Evolutionary conservation across 2,888 invertebrate species (phyloP), one percentile per base, ranked within the genome.

Genomic region (Lasius platythorax): DNA sequence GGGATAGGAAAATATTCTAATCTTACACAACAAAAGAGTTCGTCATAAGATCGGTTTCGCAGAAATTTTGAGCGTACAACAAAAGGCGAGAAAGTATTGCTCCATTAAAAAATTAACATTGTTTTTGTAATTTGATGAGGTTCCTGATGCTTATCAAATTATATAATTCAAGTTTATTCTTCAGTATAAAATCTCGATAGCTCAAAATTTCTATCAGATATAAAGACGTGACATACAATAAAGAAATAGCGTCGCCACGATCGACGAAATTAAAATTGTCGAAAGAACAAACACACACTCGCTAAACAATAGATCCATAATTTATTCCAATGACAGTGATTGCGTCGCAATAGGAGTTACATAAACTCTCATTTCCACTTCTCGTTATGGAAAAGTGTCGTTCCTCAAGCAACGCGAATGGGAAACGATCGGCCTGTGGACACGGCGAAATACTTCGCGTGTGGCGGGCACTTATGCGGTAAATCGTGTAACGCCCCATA

Each of bases 401-500:
- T 76, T 70, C 72, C 43, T 63, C 67, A 12, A 33, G 79, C 37
- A 40, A 8, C 28, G 40, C 66, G 70, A 43, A 46, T 50, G 70
- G 75, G 50, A 46, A 70, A 78, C 68, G 78, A 61, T 46, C 64
- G 30, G n/a, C 18, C 56, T 56, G 37, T 37, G 30, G 33, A 33
- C 37, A 46, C 68, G 30, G 12, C 18, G 23, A 40, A 58, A 78
- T 37, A 50, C 18, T 37, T 61, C 18, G 61, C 56, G 8, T 40
- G 53, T 40, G 53, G 66, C 78, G n/a, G 0, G 30, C 18, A 76
- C 2, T n/a, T n/a, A 40, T n/a, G 75, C 75, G 82, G 64, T 81
- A 88, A 87, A 84, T 72, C 37, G 64, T 74, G 85, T 66, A 85
- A 68, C 58, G 64, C 18, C 40, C 58, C 40, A 18, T 40, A 33